Evolutionary conservation across 2,113 vertebrate genomes (phyloP).

Genomic region (Charadrius vociferus): DNA sequence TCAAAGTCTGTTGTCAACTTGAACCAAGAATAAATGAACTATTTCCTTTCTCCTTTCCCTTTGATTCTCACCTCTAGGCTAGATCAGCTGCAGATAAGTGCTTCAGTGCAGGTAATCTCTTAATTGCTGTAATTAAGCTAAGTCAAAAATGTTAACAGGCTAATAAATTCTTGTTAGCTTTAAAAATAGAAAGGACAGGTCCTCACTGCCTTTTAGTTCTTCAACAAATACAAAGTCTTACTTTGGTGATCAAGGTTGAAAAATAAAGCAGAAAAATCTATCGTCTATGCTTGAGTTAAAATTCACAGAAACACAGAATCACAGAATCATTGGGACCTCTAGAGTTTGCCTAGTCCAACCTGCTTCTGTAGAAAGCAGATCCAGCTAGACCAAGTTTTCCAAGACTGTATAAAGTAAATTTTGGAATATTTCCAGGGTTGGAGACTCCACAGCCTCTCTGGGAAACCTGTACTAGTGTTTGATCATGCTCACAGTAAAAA

Average conservation of each 20-base stretch:
- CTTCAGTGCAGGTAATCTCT: conserved; percentile 26
- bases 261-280: background rate
- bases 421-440: background rate
- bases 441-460: background rate
- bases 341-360: background rate
- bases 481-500: background rate
- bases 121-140: conserved; percentile 54
- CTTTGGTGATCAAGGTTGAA: background rate
- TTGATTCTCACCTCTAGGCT: conserved; percentile 23
- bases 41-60: background rate
- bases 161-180: conserved; percentile 36
- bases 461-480: background rate
- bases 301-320: background rate
- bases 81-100: conserved; percentile 6
- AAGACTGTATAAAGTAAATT: background rate
- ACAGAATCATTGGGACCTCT: background rate
- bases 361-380: background rate
- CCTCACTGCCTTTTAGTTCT: background rate
- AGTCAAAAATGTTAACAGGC: conserved; percentile 43
- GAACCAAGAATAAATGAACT: background rate
- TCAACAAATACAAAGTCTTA: background rate
- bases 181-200: background rate
- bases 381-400: background rate
- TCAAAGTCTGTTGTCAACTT: background rate
- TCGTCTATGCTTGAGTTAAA: background rate